Conservation (phyloP, 2,888 invertebrate genomes). For the Sarcophaga rosellei region DNA sequence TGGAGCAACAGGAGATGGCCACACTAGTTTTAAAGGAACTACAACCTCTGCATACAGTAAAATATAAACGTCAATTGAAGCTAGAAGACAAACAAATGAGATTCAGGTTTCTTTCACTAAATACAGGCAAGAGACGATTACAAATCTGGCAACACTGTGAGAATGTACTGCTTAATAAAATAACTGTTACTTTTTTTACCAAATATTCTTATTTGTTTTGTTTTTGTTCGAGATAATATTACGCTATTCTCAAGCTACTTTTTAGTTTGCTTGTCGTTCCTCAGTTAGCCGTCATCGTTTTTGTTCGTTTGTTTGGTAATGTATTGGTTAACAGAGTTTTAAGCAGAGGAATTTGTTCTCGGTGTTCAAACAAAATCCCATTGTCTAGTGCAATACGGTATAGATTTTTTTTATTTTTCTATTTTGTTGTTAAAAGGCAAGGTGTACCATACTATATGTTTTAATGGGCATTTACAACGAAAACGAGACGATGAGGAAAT, state of each 20-base stretch:
- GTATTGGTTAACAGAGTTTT: not conserved
- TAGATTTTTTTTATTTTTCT: constrained; percentile 10
- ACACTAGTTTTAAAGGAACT: too few species aligned
- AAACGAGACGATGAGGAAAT: constrained; percentile 12
- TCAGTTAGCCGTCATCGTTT: not conserved
- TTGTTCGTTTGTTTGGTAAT: constrained; percentile 3
- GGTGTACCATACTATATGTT: constrained; percentile 28
- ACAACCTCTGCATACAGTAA: too few species aligned
- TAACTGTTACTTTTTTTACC: constrained; percentile 5
- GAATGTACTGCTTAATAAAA: not conserved
- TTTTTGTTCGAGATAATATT: constrained; percentile 2
- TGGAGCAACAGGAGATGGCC: too few species aligned
- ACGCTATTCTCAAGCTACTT: constrained; percentile 24
- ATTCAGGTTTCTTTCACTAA: not conserved
- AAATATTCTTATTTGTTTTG: not conserved
- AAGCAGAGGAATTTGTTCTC: constrained; percentile 27
- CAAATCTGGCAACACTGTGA: constrained; percentile 20
- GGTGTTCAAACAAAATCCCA: constrained; percentile 39
- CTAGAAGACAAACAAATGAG: too few species aligned
- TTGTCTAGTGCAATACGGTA: constrained; percentile 47
- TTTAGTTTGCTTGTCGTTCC: constrained; percentile 3
- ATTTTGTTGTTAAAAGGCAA: constrained; percentile 24
- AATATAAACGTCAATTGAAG: too few species aligned
- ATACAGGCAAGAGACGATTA: not conserved
- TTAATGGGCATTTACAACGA: constrained; percentile 11